These are phyloP conservation scores for Melinaea menophilus DNA, from an alignment of 2,888 invertebrate species.

Conservation along the genomic window DNA sequence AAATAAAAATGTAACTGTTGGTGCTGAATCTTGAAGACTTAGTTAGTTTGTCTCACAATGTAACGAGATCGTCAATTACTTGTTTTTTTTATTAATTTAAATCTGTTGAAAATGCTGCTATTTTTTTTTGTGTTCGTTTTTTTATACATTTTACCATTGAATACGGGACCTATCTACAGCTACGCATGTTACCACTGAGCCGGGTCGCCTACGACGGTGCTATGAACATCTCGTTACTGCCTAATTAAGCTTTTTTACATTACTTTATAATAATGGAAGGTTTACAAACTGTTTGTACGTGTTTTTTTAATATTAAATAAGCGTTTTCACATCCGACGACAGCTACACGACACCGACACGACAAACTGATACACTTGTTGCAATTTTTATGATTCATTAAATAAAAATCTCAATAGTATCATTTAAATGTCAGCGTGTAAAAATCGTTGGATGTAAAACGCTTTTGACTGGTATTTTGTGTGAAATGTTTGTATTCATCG, in stretches of 20 bases:
- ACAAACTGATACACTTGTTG: no score
- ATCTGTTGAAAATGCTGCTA: neutral
- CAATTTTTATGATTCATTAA: no score
- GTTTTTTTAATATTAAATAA: constrained; percentile 12
- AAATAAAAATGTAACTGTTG: neutral
- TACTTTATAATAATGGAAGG: constrained; percentile 28
- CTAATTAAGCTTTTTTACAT: constrained; percentile 30
- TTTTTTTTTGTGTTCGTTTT: no score
- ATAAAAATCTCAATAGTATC: no score
- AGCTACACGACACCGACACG: no score
- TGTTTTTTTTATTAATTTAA: neutral
- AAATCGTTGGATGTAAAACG: neutral
- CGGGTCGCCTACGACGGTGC: constrained; percentile 12
- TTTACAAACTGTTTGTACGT: constrained; percentile 13
- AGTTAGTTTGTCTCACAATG: neutral
- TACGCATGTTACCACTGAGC: no score
- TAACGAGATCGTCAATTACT: neutral
- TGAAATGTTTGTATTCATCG: constrained; percentile 1
- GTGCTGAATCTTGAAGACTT: neutral
- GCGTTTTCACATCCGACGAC: neutral
- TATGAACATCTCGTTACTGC: constrained; percentile 20
- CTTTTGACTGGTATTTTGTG: neutral
- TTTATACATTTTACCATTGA: neutral
- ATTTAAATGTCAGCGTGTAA: no score
- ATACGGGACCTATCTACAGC: neutral